Evolutionary conservation across 1,140 invertebrate species (phyloP), one percentile per base, ranked within the genome.

Genomic region (Drosophila yakuba): DNA sequence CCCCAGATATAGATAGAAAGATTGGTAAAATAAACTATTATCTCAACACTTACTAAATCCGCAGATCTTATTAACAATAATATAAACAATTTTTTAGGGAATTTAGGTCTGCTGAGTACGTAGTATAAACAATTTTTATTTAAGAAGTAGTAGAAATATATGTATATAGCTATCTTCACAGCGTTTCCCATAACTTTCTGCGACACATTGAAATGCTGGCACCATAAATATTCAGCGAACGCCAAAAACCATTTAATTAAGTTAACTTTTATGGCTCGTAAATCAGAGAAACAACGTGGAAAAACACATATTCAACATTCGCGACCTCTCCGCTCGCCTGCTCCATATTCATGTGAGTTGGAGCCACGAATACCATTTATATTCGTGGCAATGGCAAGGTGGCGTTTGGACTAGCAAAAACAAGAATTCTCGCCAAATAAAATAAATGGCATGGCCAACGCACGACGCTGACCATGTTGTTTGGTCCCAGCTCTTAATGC

Each of bases 391-490:
- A 88, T 59, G 67, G 55, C 60, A 89, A 86, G 82, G 85, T 89
- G 76, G 64, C 72, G 72, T 57, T 67, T 67, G 61, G 63, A 68
- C 76, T 48, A 64, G 60, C 76, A 74, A 74, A 68, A 74, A 63
- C 80, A 84, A 83, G 68, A 88, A 84, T 52, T 67, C 74, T 75
- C 48, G 62, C 64, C 57, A 76, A 79, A 82, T 88, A 74, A 83
- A 79, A 86, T 88, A 88, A 76, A 86, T 86, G 71, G 78, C 41
- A 63, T 56, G 57, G 38, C 61, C 44, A 69, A 51, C 23, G 62
- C 59, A 47, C 84, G 84, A 89, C 84, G 84, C 80, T 88, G 84
- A 89, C 84, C 84, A 89, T 89, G 84, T 88, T 89, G 84, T 88
- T 83, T 17, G 39, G 41, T 45, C 20, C 10, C 55, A 38, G 52